Percentiles rank a stretch among this genome's conserved stretches.
These are phyloP conservation scores for Hydropsyche tenuis DNA, from an alignment of 1,140 invertebrate genomes.

Conservation along the genomic window DNA sequence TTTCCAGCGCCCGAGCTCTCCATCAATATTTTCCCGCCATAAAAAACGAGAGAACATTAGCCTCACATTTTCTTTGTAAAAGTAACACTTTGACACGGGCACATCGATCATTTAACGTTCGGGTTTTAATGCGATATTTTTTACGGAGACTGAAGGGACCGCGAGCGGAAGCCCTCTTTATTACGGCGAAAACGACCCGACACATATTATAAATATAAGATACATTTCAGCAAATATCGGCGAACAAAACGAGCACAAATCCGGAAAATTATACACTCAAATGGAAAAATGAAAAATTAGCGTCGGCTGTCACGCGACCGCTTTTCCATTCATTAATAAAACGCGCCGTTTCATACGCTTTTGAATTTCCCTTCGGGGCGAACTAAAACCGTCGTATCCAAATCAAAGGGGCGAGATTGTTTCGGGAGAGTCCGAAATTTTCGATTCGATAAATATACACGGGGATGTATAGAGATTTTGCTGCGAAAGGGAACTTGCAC, in stretches of 20 bases:
- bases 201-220: too few relatives aligned
- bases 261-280: background rate
- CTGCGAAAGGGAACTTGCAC: background rate
- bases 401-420: slow-evolving; percentile 1
- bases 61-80: background rate
- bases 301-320: slow-evolving; percentile 9
- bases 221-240: too few relatives aligned
- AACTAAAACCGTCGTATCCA: background rate
- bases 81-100: slow-evolving; percentile 2
- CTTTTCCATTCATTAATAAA: slow-evolving; percentile 15
- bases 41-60: background rate
- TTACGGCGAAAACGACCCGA: background rate
- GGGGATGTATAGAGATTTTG: background rate
- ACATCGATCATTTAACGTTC: slow-evolving; percentile 18
- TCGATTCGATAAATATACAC: background rate
- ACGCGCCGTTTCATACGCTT: background rate
- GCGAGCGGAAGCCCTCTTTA: background rate
- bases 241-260: background rate
- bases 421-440: background rate
- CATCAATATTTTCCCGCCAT: background rate
- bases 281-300: slow-evolving; percentile 26
- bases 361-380: slow-evolving; percentile 7
- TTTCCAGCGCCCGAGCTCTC: too few relatives aligned
- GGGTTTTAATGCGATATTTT: background rate
- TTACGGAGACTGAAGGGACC: background rate